A percentile compares a stretch with the other conserved stretches of the same genome.
Evolutionary conservation across 1,140 invertebrate genomes (phyloP).

Genomic region (Zaprionus inermis): DNA sequence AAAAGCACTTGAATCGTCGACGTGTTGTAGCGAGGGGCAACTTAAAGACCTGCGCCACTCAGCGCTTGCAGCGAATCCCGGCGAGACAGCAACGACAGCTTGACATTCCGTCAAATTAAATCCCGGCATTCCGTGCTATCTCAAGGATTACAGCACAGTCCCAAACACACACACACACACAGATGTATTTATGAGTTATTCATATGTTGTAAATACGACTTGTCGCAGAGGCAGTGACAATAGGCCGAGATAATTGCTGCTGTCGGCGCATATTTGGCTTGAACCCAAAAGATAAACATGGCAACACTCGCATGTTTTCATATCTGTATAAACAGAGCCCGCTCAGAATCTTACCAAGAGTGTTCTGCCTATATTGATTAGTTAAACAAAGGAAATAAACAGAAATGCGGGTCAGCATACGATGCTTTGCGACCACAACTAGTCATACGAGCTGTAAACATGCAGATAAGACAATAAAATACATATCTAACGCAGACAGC

Average conservation of each 20-base stretch:
- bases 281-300: conserved; percentile 36
- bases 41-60: conserved; percentile 18
- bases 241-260: conserved; percentile 45
- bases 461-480: conserved; percentile 16
- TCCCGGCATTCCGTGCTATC: conserved; percentile 41
- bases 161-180: conserved; percentile 17
- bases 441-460: conserved; percentile 16
- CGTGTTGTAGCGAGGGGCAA: background rate
- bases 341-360: background rate
- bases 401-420: conserved; percentile 17
- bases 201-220: conserved; percentile 19
- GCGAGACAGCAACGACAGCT: conserved; percentile 28
- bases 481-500: conserved; percentile 7
- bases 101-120: conserved; percentile 70
- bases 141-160: conserved; percentile 53
- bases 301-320: conserved; percentile 6
- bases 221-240: conserved; percentile 40
- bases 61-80: conserved; percentile 1
- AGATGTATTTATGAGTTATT: conserved; percentile 64
- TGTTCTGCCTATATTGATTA: conserved; percentile 15
- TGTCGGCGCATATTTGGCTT: conserved; percentile 28
- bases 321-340: background rate
- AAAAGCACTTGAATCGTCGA: conserved; percentile 9
- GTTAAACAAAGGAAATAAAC: background rate
- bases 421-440: background rate